Evolutionary conservation across 2,113 vertebrate species (phyloP).

Genomic region (Marcusenius ussheri): DNA sequence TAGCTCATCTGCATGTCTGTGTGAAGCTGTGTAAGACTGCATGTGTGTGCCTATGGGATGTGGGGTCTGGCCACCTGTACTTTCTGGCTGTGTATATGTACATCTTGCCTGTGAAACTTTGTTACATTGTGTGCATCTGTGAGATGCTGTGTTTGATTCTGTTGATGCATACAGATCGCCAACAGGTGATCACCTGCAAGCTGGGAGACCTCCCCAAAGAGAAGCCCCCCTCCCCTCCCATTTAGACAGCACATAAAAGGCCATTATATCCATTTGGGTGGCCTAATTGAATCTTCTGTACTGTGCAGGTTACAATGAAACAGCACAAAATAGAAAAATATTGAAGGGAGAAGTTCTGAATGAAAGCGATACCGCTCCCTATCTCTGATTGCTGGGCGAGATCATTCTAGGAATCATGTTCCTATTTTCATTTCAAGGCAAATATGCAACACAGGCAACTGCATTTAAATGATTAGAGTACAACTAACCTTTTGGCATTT

Average conservation of each 20-base stretch:
- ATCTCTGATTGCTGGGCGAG: not conserved
- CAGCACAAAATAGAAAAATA: not conserved
- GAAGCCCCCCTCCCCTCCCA: slow-evolving; percentile 24
- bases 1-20: not conserved
- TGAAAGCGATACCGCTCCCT: not conserved
- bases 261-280: slow-evolving; percentile 50
- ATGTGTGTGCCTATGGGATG: not conserved
- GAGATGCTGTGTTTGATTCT: not conserved
- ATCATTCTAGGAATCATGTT: not conserved
- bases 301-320: slow-evolving; percentile 38
- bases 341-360: not conserved
- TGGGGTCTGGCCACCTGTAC: not conserved
- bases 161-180: not conserved
- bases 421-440: not conserved
- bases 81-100: not conserved
- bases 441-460: not conserved
- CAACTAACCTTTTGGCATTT: not conserved
- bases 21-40: not conserved
- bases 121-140: not conserved
- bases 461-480: not conserved
- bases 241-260: slow-evolving; percentile 55
- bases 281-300: slow-evolving; percentile 46
- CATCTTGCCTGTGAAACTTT: not conserved
- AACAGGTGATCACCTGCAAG: slow-evolving; percentile 27
- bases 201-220: not conserved